A percentile compares a stretch with the other conserved stretches of the same genome.
phyloP scores from a whole-genome alignment of 2,113 vertebrate species.

The Burhinus bistriatus region DNA sequence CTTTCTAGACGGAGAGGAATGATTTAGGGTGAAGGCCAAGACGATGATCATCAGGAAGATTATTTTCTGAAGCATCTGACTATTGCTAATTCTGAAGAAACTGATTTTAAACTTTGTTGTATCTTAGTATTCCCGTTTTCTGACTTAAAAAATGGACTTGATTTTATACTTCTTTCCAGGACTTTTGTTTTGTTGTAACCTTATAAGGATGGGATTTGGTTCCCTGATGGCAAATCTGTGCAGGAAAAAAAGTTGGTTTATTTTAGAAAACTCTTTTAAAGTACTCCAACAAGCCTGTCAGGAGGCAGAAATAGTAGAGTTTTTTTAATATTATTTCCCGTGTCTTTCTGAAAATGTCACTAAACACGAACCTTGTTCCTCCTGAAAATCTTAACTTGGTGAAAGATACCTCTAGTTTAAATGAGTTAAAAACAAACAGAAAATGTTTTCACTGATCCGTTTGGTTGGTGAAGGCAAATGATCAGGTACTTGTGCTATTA shows the following conservation, averaged over 20 bases:
- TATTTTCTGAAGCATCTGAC: not conserved
- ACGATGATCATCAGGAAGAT: not conserved
- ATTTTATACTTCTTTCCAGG: not conserved
- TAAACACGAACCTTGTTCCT: not conserved
- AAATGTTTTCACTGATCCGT: not conserved
- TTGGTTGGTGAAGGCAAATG: not conserved
- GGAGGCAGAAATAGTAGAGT: not conserved
- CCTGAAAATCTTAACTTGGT: not conserved
- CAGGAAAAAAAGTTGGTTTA: not conserved
- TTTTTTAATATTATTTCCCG: not conserved
- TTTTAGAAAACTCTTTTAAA: conserved; percentile 33
- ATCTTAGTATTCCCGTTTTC: not conserved
- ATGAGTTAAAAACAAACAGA: not conserved
- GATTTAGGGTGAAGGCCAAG: not conserved
- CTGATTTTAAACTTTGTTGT: not conserved
- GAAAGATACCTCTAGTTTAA: not conserved
- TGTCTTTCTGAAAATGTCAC: not conserved
- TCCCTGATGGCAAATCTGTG: conserved; percentile 12
- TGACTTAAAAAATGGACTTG: not conserved
- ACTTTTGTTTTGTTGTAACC: not conserved
- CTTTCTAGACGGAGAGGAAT: not conserved
- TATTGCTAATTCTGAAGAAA: not conserved
- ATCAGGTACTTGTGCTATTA: not conserved
- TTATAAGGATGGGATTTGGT: conserved; percentile 32
- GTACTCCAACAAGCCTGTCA: not conserved